Evolutionary conservation across 2,888 invertebrate genomes (phyloP).

Genomic region (Pheosia gnoma): DNA sequence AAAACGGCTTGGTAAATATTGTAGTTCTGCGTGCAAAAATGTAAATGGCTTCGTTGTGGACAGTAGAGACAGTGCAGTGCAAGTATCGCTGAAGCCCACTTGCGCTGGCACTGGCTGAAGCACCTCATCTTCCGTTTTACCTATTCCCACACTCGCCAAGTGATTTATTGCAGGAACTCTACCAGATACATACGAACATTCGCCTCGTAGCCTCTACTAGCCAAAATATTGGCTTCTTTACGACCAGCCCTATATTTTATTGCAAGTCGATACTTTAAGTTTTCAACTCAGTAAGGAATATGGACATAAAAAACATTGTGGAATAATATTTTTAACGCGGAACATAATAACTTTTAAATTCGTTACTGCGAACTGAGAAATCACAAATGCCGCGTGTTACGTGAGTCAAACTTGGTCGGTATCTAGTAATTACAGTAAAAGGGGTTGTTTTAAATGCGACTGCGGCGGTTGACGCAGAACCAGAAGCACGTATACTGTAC

Average conservation of each 20-base stretch:
- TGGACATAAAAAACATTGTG: constrained; percentile 29
- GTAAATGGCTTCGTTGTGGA: constrained; percentile 38
- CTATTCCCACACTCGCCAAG: constrained; percentile 62
- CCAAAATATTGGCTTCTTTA: constrained; percentile 69
- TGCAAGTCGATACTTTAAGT: constrained; percentile 62
- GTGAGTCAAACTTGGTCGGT: constrained; percentile 50
- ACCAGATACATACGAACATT: constrained; percentile 62
- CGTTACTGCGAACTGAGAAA: constrained; percentile 30
- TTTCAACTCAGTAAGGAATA: constrained; percentile 52
- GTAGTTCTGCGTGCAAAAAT: constrained; percentile 30
- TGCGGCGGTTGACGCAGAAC: constrained; percentile 51
- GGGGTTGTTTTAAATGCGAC: constrained; percentile 59
- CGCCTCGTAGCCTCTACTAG: constrained; percentile 55
- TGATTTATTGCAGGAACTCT: constrained; percentile 71
- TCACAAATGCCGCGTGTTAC: constrained; percentile 55
- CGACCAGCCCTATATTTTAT: constrained; percentile 70
- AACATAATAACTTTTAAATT: neutral
- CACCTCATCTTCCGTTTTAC: constrained; percentile 61
- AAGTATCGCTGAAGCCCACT: constrained; percentile 60
- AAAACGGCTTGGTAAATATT: constrained; percentile 16
- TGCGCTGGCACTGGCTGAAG: constrained; percentile 27
- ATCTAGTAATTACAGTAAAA: constrained; percentile 62
- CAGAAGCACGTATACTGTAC: constrained; percentile 30
- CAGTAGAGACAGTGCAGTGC: constrained; percentile 10
- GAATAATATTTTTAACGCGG: constrained; percentile 32